Base-by-base conservation (phyloP, 35 echinoderm and acorn worm genomes). In the Nesometra sesokonis region DNA sequence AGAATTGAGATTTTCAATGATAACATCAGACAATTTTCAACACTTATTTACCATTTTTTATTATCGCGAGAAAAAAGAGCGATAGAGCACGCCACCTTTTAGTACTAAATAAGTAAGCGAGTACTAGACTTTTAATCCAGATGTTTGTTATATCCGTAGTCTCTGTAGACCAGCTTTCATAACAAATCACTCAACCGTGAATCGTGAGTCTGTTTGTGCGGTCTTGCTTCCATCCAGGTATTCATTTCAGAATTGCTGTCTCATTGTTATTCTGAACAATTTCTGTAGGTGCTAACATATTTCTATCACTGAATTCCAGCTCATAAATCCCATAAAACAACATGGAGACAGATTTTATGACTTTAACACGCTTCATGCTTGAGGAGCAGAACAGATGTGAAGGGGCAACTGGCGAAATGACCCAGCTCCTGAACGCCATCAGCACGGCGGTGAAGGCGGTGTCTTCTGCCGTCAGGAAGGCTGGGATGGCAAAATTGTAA, bases 401-500 rank as follows among this genome's bases (percentile, higher is more conserved):
- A 29, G 84, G 88, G 15, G 96, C 96, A 33, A 94, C 96, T 34
- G 96, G 96, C 0, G 96, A 99, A 84, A 84, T 99, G 67, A 99
- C 96, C 5, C 90, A 91, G 37, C 82, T 99, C 13, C 93, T 99
- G 5, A 93, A 92, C 78, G 91, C 96, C 5, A 82, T 99, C 33
- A 36, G 94, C 23, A 99, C 96, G 35, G 93, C 96, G 23, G 86
- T 99, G 38, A 99, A 99, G 82, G 96, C 96, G 13, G 93, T 99
- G n/a, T 92, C 96, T n/a, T 92, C 93, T 78, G 96, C 96, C 0
- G 96, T 99, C 30, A 87, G 93, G 83, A 99, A 94, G 83, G 96
- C 92, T 46, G 96, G 96, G 32, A 99, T 99, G 84, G 91, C 96
- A 31, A 91, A 93, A 77, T 67, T 99, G 96, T 99, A 85, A 94